A percentile compares a stretch with the other conserved stretches of the same genome.
Evolutionary conservation across 2,888 invertebrate species (phyloP).

Genomic region (Aphidoletes aphidimyza): DNA sequence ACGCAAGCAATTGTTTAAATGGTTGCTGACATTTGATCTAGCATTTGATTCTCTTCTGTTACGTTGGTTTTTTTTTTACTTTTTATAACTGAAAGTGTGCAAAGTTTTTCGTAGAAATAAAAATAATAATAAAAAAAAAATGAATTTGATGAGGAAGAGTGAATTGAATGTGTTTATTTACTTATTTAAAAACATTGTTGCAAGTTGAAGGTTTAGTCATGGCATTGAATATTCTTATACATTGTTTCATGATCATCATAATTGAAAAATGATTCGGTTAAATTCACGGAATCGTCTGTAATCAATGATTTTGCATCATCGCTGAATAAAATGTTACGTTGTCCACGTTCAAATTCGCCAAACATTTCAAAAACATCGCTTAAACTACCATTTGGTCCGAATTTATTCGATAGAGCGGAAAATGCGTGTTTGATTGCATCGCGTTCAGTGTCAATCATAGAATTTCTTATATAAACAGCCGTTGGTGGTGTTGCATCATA

Average conservation of each 20-base stretch:
- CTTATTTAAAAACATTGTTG: not conserved
- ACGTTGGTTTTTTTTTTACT: conserved; percentile 13
- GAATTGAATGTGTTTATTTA: not conserved
- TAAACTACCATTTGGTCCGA: conserved; percentile 62
- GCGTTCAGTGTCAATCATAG: conserved; percentile 61
- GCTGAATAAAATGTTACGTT: conserved; percentile 63
- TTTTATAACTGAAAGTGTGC: not conserved
- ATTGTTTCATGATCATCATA: not conserved
- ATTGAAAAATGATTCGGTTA: conserved; percentile 35
- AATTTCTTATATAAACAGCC: conserved; percentile 58
- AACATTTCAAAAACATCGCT: conserved; percentile 65
- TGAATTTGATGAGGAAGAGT: not conserved
- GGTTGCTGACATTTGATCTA: not conserved
- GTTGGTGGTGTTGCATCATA: conserved; percentile 63
- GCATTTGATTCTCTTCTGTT: conserved; percentile 12
- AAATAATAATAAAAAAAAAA: too few relatives aligned
- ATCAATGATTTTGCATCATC: conserved; percentile 61
- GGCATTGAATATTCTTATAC: conserved; percentile 54
- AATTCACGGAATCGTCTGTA: not conserved
- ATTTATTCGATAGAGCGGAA: conserved; percentile 62
- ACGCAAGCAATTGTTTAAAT: not conserved
- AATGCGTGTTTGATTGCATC: conserved; percentile 65
- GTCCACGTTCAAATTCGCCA: conserved; percentile 62
- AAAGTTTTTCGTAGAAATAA: conserved; percentile 38
- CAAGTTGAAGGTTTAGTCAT: not conserved